phyloP scores from a whole-genome alignment of 2,888 invertebrate species.

The Diarsia rubi region DNA sequence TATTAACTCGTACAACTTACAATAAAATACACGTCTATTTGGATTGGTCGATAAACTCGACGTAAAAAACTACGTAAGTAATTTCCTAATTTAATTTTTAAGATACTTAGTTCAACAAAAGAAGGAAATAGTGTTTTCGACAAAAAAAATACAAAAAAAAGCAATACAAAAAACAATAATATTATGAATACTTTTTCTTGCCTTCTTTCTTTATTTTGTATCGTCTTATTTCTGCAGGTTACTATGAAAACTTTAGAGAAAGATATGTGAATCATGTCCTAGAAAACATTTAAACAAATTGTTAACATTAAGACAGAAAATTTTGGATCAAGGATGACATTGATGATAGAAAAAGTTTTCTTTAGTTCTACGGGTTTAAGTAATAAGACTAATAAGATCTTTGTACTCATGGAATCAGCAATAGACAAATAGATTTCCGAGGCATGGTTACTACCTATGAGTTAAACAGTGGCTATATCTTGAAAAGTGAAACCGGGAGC shows the following conservation, averaged over 20 bases:
- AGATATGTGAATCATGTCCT: background rate
- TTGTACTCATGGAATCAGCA: background rate
- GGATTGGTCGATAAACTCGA: no score
- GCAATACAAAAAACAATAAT: no score
- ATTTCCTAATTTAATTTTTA: background rate
- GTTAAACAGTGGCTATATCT: constrained; percentile 56
- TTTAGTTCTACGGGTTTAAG: background rate
- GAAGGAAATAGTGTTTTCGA: no score
- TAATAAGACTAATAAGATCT: background rate
- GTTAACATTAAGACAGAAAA: no score
- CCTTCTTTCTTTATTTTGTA: no score
- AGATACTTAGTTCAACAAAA: no score
- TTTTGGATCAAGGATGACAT: background rate
- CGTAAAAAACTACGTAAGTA: no score
- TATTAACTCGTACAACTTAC: background rate
- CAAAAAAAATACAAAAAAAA: no score
- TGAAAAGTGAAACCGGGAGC: constrained; percentile 79
- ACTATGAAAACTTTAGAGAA: no score
- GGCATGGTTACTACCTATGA: background rate
- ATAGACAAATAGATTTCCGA: background rate
- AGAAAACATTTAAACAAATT: background rate
- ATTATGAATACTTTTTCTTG: no score
- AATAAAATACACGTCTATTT: constrained; percentile 1
- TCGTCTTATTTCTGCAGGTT: no score
- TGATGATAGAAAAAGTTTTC: background rate